phyloP scores from a whole-genome alignment of 2,113 vertebrate genomes.

The Trogon melanurus region DNA sequence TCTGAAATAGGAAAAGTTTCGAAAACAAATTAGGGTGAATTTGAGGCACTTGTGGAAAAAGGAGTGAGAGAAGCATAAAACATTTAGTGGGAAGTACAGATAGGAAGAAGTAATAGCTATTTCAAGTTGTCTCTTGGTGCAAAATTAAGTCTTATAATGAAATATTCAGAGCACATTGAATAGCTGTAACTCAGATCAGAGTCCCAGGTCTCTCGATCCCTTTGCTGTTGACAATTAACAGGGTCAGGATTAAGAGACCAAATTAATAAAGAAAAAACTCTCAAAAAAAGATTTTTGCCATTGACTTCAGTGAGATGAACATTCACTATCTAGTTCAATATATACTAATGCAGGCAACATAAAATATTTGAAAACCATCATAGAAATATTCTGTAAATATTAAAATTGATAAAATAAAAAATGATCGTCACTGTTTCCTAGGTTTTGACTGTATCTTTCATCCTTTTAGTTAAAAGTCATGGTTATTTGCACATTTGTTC shows the following conservation, averaged over 20 bases:
- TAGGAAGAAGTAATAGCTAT: conserved; percentile 13
- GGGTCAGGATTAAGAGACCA: conserved; percentile 20
- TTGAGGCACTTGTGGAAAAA: not conserved
- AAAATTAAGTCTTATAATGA: conserved; percentile 46
- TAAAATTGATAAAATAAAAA: conserved; percentile 17
- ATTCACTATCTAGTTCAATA: not conserved
- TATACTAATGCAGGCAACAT: not conserved
- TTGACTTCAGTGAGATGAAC: not conserved
- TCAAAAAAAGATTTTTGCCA: not conserved
- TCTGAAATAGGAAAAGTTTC: not conserved
- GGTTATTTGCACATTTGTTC: conserved; percentile 19
- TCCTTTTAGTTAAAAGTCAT: conserved; percentile 9
- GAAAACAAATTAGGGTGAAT: not conserved
- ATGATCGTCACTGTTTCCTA: not conserved
- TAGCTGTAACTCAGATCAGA: conserved; percentile 17
- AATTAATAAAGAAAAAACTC: conserved; percentile 35
- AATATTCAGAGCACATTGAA: conserved; percentile 46
- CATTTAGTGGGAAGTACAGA: not conserved
- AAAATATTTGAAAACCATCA: conserved; percentile 22
- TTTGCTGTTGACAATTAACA: conserved; percentile 61
- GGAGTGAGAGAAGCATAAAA: not conserved
- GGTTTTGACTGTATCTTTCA: not conserved
- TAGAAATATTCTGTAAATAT: conserved; percentile 9
- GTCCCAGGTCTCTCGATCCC: conserved; percentile 4
- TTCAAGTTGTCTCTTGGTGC: not conserved